These are phyloP conservation scores for Bedellia somnulentella DNA, from an alignment of 2,888 invertebrate species.

Conservation along the genomic window DNA sequence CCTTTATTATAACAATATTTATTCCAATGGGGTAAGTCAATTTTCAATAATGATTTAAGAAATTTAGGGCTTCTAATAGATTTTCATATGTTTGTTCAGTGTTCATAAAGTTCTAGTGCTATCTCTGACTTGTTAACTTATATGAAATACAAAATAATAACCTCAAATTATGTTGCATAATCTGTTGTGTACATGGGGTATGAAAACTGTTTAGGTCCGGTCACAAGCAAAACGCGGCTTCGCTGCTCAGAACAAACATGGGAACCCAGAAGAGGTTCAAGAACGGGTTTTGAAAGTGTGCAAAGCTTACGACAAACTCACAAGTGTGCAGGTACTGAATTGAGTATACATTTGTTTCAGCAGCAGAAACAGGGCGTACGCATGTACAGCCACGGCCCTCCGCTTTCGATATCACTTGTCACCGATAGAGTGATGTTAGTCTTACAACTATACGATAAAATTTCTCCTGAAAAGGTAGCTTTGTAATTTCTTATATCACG, in stretches of 20 bases:
- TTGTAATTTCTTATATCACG: too few relatives aligned
- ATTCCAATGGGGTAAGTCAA: constrained; percentile 12
- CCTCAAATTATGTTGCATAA: constrained; percentile 50
- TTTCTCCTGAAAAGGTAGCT: constrained; percentile 88
- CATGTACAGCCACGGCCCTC: constrained; percentile 74
- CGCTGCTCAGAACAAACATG: constrained; percentile 45
- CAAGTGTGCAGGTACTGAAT: constrained; percentile 75
- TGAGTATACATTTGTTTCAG: constrained; percentile 60
- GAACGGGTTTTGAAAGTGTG: constrained; percentile 86
- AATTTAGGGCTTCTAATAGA: too few relatives aligned
- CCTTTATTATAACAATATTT: constrained; percentile 8
- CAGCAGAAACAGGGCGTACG: constrained; percentile 67
- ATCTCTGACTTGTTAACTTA: too few relatives aligned
- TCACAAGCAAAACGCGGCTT: constrained; percentile 27
- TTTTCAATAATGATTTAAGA: too few relatives aligned
- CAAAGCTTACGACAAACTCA: constrained; percentile 86
- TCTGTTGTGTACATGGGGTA: constrained; percentile 39
- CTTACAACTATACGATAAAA: constrained; percentile 96
- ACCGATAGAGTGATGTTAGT: constrained; percentile 90
- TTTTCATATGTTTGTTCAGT: too few relatives aligned
- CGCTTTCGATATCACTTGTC: constrained; percentile 81
- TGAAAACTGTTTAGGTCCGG: constrained; percentile 45
- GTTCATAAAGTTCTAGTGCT: too few relatives aligned
- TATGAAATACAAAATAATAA: constrained; percentile 29
- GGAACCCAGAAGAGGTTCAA: constrained; percentile 67